Evolutionary conservation across 2,888 invertebrate genomes (phyloP).

Genomic region (Steinernema carpocapsae): DNA sequence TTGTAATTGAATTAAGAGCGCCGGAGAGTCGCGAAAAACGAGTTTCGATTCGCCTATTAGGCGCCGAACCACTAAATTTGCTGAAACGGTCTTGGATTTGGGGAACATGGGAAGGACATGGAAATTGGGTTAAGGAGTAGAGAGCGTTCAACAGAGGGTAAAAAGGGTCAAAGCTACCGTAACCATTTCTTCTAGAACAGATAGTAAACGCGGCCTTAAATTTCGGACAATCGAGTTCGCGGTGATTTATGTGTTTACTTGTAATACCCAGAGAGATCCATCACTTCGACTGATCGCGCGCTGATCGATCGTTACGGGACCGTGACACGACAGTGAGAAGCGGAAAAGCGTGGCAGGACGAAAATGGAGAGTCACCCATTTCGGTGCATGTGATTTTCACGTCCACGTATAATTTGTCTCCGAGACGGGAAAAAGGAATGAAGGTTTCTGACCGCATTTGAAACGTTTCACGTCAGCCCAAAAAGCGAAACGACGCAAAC

Average conservation of each 20-base stretch:
- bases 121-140: background rate
- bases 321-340: background rate
- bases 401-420: too few relatives aligned
- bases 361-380: background rate
- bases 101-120: too few relatives aligned
- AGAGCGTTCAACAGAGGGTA: background rate
- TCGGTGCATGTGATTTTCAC: too few relatives aligned
- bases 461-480: too few relatives aligned
- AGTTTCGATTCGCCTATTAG: constrained; percentile 18
- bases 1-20: constrained; percentile 12
- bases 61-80: background rate
- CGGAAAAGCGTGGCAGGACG: constrained; percentile 21
- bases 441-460: too few relatives aligned
- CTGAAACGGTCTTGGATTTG: too few relatives aligned
- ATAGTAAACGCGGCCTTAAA: background rate
- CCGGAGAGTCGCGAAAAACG: constrained; percentile 8
- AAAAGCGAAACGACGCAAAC: too few relatives aligned
- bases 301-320: constrained; percentile 32
- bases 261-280: background rate
- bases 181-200: background rate
- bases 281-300: constrained; percentile 18
- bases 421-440: background rate
- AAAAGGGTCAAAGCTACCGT: constrained; percentile 16
- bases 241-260: constrained; percentile 35
- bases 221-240: background rate